Percentiles rank a stretch among this genome's conserved stretches.
phyloP scores from a whole-genome alignment of 2,888 invertebrate species.

The Polyploca ridens region DNA sequence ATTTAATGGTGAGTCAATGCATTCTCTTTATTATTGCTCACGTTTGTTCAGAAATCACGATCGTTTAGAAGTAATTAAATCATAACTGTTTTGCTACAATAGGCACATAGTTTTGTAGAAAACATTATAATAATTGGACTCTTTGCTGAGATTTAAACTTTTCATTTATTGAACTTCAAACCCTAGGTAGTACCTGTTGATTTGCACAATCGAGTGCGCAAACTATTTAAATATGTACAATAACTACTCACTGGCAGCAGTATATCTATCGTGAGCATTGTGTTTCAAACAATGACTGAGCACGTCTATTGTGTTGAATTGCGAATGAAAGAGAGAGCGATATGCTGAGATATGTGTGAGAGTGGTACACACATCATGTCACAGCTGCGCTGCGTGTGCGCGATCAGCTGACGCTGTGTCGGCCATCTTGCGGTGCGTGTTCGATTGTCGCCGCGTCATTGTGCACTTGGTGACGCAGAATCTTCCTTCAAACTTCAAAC shows the following conservation, averaged over 20 bases:
- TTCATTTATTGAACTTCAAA: slow-evolving; percentile 15
- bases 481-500: slow-evolving; percentile 69
- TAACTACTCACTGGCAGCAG: slow-evolving; percentile 35
- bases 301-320: slow-evolving; percentile 62
- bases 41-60: no score
- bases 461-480: slow-evolving; percentile 71
- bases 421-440: slow-evolving; percentile 80
- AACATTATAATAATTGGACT: no score
- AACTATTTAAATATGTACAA: slow-evolving; percentile 30
- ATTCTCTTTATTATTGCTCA: no score
- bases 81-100: neutral
- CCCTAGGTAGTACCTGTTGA: slow-evolving; percentile 23
- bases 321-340: slow-evolving; percentile 71
- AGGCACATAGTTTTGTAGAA: neutral
- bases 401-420: slow-evolving; percentile 81
- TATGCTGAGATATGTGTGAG: slow-evolving; percentile 48
- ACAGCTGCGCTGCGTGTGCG: slow-evolving; percentile 78
- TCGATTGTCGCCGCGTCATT: slow-evolving; percentile 76
- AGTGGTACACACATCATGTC: slow-evolving; percentile 40
- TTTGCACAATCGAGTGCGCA: slow-evolving; percentile 25
- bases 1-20: neutral
- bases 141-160: slow-evolving; percentile 7
- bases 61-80: no score
- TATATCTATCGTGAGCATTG: slow-evolving; percentile 52
- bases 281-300: slow-evolving; percentile 65